Base-by-base conservation (phyloP, 2,113 vertebrate species). In the Lathamus discolor region DNA sequence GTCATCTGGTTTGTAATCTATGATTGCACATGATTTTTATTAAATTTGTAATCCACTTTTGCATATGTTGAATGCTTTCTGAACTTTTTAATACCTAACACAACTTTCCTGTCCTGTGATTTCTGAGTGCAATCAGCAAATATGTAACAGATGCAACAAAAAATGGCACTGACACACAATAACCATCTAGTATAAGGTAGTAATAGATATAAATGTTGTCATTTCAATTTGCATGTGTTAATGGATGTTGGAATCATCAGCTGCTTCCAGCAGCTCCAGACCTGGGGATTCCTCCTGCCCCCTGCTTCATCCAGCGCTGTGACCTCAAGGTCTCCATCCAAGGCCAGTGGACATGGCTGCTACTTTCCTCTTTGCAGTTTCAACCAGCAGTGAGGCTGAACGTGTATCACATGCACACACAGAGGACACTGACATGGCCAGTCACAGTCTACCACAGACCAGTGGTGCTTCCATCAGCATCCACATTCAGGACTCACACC, bases 291-390 rank as follows among this genome's bases (percentile, higher is more conserved):
- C 29, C 19, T 84, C 17, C 29, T 66, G 17, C 11, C 33, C 35
- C 31, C 9, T 31, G 17, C 33, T 29, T 13, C 4, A 7, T 17
- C 24, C 27, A 63, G 29, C 5, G 4, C 46, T 4, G 4, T 54
- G 16, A 59, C 9, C 5, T 52, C 0, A 0, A 11, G 6, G 12
- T 84, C 18, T 63, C 31, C 1, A 1, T 13, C 10, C 18, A 43
- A 63, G 37, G 29, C 29, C 37, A 33, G 12, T 4, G 33, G 31
- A 75, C 33, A 15, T 35, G n/a, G 20, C 22, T 81, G 61, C n/a
- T 41, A 3, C 11, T 31, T 4, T 35, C 5, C 25, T 20, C 14
- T 72, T 61, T 37, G 22, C 13, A 78, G 11, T 14, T 70, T 78
- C 29, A 62, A 18, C 8, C 18, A 57, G 7, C 11, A 44, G 16